phyloP scores from a whole-genome alignment of 2,888 invertebrate genomes.

The Oxycera nigricornis region DNA sequence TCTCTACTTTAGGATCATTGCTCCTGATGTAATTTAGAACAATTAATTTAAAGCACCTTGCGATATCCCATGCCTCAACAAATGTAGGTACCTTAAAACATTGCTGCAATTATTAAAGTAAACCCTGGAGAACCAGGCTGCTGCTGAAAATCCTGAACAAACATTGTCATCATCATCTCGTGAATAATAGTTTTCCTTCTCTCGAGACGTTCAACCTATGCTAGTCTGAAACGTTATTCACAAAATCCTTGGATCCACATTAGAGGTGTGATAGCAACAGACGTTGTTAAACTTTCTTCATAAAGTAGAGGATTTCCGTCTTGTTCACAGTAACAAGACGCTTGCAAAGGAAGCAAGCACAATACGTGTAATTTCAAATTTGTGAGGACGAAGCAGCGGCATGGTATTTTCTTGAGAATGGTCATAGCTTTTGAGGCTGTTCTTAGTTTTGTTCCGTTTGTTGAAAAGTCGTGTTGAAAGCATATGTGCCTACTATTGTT shows the following conservation, averaged over 20 bases:
- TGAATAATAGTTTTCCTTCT: conserved; percentile 19
- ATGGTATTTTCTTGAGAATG: background rate
- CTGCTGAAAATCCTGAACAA: background rate
- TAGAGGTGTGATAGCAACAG: background rate
- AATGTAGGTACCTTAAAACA: background rate
- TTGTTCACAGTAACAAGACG: background rate
- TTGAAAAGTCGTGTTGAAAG: background rate
- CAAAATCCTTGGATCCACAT: background rate
- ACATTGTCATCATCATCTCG: conserved; percentile 5
- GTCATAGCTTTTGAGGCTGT: background rate
- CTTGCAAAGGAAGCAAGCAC: conserved; percentile 4
- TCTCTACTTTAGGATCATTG: too few relatives aligned
- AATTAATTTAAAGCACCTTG: too few relatives aligned
- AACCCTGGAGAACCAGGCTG: background rate
- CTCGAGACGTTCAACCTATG: background rate
- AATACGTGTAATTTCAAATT: conserved; percentile 13
- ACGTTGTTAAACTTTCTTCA: conserved; percentile 17
- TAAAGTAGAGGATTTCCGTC: conserved; percentile 32
- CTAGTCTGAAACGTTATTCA: conserved; percentile 1
- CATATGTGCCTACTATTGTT: too few relatives aligned
- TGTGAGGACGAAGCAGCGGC: background rate
- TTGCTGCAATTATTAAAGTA: background rate
- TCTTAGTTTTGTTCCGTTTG: background rate
- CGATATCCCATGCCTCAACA: background rate
- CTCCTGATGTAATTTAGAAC: too few relatives aligned